Evolutionary conservation across 2,888 invertebrate genomes (phyloP), one percentile per base, ranked within the genome.

Genomic region (Napeogenes inachia): DNA sequence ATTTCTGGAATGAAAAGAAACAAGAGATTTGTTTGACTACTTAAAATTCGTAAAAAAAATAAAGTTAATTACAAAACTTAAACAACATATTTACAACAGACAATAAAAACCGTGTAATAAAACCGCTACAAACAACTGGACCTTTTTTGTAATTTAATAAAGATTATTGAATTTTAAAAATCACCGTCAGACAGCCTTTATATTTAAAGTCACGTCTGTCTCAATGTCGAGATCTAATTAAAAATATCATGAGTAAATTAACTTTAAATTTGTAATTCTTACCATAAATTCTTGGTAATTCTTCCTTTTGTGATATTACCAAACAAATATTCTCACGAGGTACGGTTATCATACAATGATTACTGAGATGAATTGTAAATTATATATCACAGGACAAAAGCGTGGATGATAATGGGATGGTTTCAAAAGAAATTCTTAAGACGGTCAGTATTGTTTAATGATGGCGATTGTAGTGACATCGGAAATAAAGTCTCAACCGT

Each of bases 371-470:
- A 12, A 30, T 58, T 50, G 38, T n/a, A 50, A 53, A 12, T 30
- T 10, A 60, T 47, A 30, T 45, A 53, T 46, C 42, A 42, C 2
- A 53, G 38, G 5, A 32, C 56, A 47, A 57, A 53, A 59, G 46
- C 56, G 59, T 56, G 13, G 45, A 59, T 56, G 55, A 56, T 59
- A 50, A 50, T 30, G 30, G n/a, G 33, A 30, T 10, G 35, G 30
- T 59, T 59, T 62, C 13, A 53, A 62, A 61, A 59, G 53, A 33
- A 50, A 50, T 62, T 53, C 53, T 42, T 45, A n/a, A 42, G 53
- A 54, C 38, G 33, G 46, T 33, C 56, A 57, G 38, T 30, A 60
- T 63, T 63, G 57, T 60, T 63, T 58, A 50, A 60, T 56, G 59
- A 59, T 42, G 45, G n/a, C 35, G 53, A 57, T 50, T 50, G 32